Evolutionary conservation across 2,888 invertebrate species (phyloP).

Genomic region (Sesia bembeciformis): DNA sequence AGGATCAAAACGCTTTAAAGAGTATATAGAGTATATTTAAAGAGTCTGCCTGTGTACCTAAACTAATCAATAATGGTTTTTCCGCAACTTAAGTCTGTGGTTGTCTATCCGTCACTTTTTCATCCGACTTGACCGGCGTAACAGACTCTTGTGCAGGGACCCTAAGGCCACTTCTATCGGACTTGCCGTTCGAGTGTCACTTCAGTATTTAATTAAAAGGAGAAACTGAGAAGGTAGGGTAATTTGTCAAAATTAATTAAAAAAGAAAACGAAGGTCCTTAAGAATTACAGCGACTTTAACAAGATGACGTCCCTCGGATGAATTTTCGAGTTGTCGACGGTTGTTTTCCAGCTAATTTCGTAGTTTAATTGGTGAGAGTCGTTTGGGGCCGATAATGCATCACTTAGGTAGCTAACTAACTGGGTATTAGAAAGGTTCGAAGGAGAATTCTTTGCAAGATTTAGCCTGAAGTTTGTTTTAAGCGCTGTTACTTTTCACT

Average conservation of each 20-base stretch:
- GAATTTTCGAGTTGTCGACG: slow-evolving; percentile 30
- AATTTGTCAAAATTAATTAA: slow-evolving; percentile 75
- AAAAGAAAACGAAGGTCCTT: slow-evolving; percentile 57
- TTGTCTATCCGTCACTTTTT: too few relatives aligned
- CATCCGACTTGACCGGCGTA: too few relatives aligned
- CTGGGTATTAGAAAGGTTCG: too few relatives aligned
- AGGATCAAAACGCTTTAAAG: too few relatives aligned
- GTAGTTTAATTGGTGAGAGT: slow-evolving; percentile 13
- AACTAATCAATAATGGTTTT: too few relatives aligned
- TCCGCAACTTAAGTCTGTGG: too few relatives aligned
- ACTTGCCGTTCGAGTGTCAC: slow-evolving; percentile 60
- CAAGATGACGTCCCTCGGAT: slow-evolving; percentile 39
- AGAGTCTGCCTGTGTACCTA: too few relatives aligned
- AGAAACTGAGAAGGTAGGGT: slow-evolving; percentile 65
- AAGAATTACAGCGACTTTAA: slow-evolving; percentile 52
- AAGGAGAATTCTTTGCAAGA: too few relatives aligned
- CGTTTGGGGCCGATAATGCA: background rate
- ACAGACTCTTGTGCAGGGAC: too few relatives aligned
- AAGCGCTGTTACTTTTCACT: too few relatives aligned
- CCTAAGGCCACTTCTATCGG: slow-evolving; percentile 25
- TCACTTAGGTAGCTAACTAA: background rate
- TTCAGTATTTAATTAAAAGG: slow-evolving; percentile 71
- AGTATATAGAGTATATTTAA: too few relatives aligned
- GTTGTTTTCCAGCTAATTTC: slow-evolving; percentile 34
- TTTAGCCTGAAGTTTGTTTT: too few relatives aligned